A percentile compares a stretch with the other conserved stretches of the same genome.
Evolutionary conservation across 2,888 invertebrate species (phyloP).

Genomic region (Bombylius major): DNA sequence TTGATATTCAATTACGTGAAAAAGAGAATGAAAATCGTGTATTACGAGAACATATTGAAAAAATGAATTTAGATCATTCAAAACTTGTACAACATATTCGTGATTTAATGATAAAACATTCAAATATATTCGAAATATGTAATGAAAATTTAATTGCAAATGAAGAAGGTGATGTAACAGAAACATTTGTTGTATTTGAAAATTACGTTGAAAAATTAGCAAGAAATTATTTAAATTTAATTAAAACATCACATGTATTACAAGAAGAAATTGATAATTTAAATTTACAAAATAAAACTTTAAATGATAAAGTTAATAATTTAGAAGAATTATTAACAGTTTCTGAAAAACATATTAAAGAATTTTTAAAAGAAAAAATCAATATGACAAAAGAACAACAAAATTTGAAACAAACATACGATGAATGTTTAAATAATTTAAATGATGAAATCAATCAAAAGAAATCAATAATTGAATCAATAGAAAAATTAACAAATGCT

Average conservation of each 20-base stretch:
- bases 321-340: not conserved
- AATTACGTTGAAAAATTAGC: conserved; percentile 21
- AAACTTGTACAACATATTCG: conserved; percentile 18
- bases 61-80: conserved; percentile 16
- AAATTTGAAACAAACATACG: not conserved
- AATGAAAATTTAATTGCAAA: conserved; percentile 14
- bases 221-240: conserved; percentile 16
- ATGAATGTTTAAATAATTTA: not conserved
- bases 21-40: conserved; percentile 28
- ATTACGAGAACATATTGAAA: conserved; percentile 18
- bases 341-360: not conserved
- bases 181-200: conserved; percentile 20
- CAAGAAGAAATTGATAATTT: not conserved
- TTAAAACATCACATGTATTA: conserved; percentile 4
- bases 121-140: conserved; percentile 15
- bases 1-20: conserved; percentile 33
- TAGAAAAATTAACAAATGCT: not conserved
- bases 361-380: not conserved
- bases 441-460: not conserved
- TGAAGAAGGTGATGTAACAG: conserved; percentile 13
- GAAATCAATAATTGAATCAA: not conserved
- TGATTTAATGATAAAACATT: conserved; percentile 12
- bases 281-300: not conserved
- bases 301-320: not conserved
- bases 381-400: not conserved